Conservation (phyloP, 2,113 vertebrate genomes). For the Passer domesticus region DNA sequence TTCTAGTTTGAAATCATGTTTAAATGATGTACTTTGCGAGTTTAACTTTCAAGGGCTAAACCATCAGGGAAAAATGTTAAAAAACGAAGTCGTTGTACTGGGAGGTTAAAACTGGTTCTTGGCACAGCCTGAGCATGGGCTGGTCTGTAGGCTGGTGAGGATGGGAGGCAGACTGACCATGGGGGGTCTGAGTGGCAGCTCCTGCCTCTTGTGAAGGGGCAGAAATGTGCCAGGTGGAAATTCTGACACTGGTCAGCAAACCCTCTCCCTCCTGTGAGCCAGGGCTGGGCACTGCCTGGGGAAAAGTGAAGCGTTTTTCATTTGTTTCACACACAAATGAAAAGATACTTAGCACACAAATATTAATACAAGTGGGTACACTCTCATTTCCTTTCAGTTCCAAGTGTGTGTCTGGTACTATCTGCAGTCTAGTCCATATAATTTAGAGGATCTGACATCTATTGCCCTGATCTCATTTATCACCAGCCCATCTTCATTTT, state of each 20-base stretch:
- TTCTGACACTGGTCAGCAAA: background rate
- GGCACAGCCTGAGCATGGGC: background rate
- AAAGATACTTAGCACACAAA: background rate
- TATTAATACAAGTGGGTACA: background rate
- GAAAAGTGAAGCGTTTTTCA: background rate
- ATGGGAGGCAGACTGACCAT: background rate
- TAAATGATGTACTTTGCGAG: background rate
- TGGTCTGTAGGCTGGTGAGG: background rate
- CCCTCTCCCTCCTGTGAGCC: background rate
- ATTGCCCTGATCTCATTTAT: constrained; percentile 30
- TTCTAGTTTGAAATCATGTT: constrained; percentile 13
- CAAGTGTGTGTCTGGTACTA: background rate
- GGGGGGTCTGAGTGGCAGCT: background rate
- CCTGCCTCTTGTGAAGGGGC: background rate
- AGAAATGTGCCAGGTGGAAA: background rate
- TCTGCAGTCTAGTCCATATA: background rate
- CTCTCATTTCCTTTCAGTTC: background rate
- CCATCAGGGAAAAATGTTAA: background rate
- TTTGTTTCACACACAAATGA: background rate
- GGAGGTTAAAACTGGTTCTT: background rate
- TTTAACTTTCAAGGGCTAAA: background rate
- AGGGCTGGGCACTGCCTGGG: fast-evolving
- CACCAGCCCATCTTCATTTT: constrained; percentile 18
- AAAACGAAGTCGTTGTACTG: background rate
- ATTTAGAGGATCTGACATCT: constrained; percentile 16